phyloP scores from a whole-genome alignment of 2,888 invertebrate species.

The Meiosimyza platycephala region DNA sequence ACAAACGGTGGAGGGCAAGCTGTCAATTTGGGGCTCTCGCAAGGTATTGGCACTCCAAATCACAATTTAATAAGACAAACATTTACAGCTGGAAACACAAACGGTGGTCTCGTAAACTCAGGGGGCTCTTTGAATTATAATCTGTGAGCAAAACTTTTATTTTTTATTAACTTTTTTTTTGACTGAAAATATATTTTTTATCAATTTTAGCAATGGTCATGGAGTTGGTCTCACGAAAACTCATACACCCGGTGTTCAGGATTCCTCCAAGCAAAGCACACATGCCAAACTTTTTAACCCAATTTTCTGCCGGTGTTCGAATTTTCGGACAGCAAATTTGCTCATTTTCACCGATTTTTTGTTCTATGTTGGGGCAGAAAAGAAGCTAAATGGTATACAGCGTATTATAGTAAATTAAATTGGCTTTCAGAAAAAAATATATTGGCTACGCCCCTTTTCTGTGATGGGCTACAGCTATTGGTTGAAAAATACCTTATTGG shows the following conservation, averaged over 20 bases:
- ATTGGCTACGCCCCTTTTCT: no score
- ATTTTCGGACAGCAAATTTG: no score
- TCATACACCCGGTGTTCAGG: conserved; percentile 47
- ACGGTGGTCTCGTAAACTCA: conserved; percentile 44
- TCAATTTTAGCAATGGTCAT: conserved; percentile 42
- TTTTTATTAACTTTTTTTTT: neutral
- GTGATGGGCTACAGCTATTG: no score
- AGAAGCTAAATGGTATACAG: no score
- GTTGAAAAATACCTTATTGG: no score
- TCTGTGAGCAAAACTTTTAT: conserved; percentile 42
- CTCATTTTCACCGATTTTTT: no score
- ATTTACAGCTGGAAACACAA: conserved; percentile 48
- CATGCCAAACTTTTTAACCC: conserved; percentile 52
- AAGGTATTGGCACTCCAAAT: conserved; percentile 55
- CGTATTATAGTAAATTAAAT: no score
- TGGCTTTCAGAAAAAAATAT: no score
- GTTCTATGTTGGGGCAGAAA: no score
- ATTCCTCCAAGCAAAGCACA: conserved; percentile 44
- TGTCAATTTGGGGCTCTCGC: conserved; percentile 51
- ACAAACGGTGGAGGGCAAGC: conserved; percentile 53
- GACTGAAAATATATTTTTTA: neutral
- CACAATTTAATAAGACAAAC: conserved; percentile 56
- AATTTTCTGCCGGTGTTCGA: no score
- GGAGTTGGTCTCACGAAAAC: conserved; percentile 43
- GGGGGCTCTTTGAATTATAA: conserved; percentile 47